A percentile compares a stretch with the other conserved stretches of the same genome.
These are phyloP conservation scores for Pelmatolapia mariae DNA, from an alignment of 2,113 vertebrate genomes.

Conservation along the genomic window DNA sequence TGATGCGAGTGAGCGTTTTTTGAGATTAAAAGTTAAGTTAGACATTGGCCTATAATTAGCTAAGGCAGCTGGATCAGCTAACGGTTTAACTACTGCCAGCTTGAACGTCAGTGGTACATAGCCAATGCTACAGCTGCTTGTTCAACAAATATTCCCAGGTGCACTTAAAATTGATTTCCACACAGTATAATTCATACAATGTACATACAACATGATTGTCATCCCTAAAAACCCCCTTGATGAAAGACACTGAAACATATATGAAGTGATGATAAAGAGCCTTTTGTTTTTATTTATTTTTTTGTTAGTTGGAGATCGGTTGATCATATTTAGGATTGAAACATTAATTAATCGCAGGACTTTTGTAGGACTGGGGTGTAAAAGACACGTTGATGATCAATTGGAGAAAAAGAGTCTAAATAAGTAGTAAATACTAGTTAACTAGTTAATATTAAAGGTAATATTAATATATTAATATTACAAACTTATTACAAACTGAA, in stretches of 20 bases:
- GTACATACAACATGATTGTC: not conserved
- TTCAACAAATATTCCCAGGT: not conserved
- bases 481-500: too few relatives aligned
- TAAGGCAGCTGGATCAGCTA: not conserved
- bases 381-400: not conserved
- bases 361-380: not conserved
- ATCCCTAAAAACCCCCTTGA: not conserved
- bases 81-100: not conserved
- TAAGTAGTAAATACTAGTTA: not conserved
- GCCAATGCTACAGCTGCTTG: not conserved
- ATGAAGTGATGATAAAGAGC: not conserved
- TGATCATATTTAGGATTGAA: not conserved
- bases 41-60: not conserved
- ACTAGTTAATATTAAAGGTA: not conserved
- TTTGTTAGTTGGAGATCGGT: not conserved
- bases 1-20: not conserved
- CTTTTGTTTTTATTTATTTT: not conserved
- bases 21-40: not conserved
- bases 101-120: not conserved
- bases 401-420: not conserved
- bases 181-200: not conserved
- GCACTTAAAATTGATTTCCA: not conserved
- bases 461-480: too few relatives aligned
- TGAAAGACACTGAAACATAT: not conserved
- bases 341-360: not conserved